Evolutionary conservation across 2,888 invertebrate species (phyloP).

Genomic region (Oxystoma pomonae): DNA sequence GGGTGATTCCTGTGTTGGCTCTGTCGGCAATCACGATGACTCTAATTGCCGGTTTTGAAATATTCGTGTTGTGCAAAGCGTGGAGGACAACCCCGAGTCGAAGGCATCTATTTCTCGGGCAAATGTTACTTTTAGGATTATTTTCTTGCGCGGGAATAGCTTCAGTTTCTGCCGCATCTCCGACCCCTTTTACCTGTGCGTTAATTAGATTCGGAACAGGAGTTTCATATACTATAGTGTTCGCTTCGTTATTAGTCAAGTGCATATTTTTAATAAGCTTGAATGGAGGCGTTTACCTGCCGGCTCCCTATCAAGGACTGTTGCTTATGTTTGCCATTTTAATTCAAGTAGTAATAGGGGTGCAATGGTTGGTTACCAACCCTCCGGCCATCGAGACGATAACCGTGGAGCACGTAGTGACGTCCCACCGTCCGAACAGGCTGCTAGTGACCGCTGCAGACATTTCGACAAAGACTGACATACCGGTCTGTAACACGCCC

Average conservation of each 20-base stretch:
- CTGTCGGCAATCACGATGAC: conserved; percentile 81
- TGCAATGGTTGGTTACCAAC: conserved; percentile 78
- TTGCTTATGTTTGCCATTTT: conserved; percentile 86
- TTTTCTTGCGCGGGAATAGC: conserved; percentile 78
- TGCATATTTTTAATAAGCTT: conserved; percentile 90
- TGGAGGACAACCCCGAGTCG: conserved; percentile 79
- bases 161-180: conserved; percentile 72
- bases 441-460: conserved; percentile 45
- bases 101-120: conserved; percentile 81
- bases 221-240: conserved; percentile 79
- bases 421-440: conserved; percentile 41
- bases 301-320: conserved; percentile 87
- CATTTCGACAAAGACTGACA: conserved; percentile 30
- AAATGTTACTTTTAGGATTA: conserved; percentile 78
- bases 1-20: conserved; percentile 87
- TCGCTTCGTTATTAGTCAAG: conserved; percentile 88
- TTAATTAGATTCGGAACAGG: conserved; percentile 79
- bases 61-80: conserved; percentile 82
- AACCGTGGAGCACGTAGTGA: conserved; percentile 39
- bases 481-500: conserved; percentile 60
- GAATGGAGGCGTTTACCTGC: conserved; percentile 86
- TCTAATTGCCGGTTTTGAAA: conserved; percentile 82
- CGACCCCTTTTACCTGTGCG: conserved; percentile 76
- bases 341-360: conserved; percentile 82
- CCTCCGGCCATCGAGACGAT: conserved; percentile 61